Evolutionary conservation across 23 tunicate genomes (phyloP), one percentile per base, ranked within the genome.

Genomic region (Ciona savignyi): DNA sequence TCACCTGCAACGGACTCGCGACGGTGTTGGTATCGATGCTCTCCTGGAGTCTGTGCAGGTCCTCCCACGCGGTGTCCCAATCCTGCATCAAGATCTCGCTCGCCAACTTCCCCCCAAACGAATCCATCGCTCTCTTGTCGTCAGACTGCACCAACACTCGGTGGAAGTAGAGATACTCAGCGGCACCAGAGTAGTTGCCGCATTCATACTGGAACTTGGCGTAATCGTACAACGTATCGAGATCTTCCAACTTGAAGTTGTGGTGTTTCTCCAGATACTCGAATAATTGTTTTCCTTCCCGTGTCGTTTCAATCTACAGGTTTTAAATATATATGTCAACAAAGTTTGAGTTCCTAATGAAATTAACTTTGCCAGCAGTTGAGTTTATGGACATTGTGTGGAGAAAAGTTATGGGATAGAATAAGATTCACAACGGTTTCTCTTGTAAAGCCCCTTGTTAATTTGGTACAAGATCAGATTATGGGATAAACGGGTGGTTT

Each of bases 91-190:
- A 72, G 4, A 95, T 95, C 67, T 81, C 96, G 79, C 96, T 84
- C 1, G 99, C 99, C 42, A 95, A 79, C 62, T 91, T 91, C 0
- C 99, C 99, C 99, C 99, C 89, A 64, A 88, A 62, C 9, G 99
- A 86, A 27, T 85, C 92, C 73, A 83, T 74, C n/a, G 99, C 96
- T 70, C 96, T 86, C 32, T 80, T 80, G 74, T 95, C 93, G 35
- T 81, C 80, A 0, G 92, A 74, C 27, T 83, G 85, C 15, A 91
- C 99, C 74, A 95, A 75, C 29, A 81, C 96, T 61, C 91, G 75
- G 63, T 89, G 90, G 62, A 83, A 83, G 60, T 91, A 91, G 33
- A 95, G 79, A 63, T 85, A 88, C 60, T 95, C 95, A 11, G 84
- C 90, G 34, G 99, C 96, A 25, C 83, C 96, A 61, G 95, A 91